Base-by-base conservation (phyloP, 2,113 vertebrate species). In the Anhinga anhinga region DNA sequence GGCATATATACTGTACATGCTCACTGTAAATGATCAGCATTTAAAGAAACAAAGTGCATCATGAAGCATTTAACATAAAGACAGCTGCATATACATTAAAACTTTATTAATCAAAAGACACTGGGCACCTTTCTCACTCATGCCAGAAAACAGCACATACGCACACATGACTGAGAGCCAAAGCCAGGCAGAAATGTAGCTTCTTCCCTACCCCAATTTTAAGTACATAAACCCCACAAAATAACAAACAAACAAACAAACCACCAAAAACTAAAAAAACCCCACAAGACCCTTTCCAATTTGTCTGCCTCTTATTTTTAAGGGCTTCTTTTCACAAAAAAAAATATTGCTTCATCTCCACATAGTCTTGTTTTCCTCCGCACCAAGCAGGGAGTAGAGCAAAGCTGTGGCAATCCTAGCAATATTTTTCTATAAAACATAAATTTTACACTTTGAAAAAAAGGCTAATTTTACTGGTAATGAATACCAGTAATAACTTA, bases 391-490 rank as follows among this genome's bases (percentile, higher is more conserved):
- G 47, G 76, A 97, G 61, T 12, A 84, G 55, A 96, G 93, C 67
- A 96, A 94, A 94, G 87, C 92, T 61, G 80, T 86, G 86, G 59
- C 71, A 56, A 27, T 92, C 30, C 27, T n/a, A 83, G 82, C 32
- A 86, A 50, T 91, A 95, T 94, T 96, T 94, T 94, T 80, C 67
- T 80, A 42, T 67, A 89, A 91, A 90, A 74, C 65, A 52, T 65
- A 84, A 76, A 95, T 95, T 95, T 94, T 95, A 77, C 90, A 95
- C 95, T 97, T 96, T 34, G 77, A 79, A 92, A 88, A 89, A 97
- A 95, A 95, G 92, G 95, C 96, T 95, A 92, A 95, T 96, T 97
- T 97, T 93, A 97, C 95, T 95, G 93, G 96, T 96, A 96, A 97
- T 95, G 91, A 97, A 95, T 94, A 94, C 93, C 93, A 96, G 95